Evolutionary conservation across 23 tunicate species (phyloP), one percentile per base, ranked within the genome.

Genomic region (Oikopleura dioica): DNA sequence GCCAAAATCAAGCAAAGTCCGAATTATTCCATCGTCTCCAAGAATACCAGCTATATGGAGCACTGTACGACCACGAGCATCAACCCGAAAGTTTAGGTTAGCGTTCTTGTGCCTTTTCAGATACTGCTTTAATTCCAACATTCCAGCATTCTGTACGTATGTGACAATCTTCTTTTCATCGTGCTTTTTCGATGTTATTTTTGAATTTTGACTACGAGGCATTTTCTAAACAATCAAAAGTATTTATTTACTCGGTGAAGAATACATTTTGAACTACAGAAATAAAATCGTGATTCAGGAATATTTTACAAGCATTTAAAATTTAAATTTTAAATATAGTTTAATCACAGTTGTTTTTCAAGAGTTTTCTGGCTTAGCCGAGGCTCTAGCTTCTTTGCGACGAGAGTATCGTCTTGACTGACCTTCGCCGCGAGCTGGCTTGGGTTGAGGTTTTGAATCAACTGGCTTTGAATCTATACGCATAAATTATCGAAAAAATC

Each of bases 21-120:
- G 67, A 1, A 80, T 83, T 35, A 91, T 68, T 21, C 92, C 87
- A 38, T 91, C 97, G 76, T 91, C 97, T 23, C 97, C 97, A 21
- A 91, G 63, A 5, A 83, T 37, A 76, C 87, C 85, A 1, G 97
- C 97, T 2, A 91, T 67, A 37, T 91, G 97, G 26, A 91, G 68
- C 23, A 84, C 84, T 31, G 96, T 89, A 37, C 92, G 69, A 36
- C 58, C 29, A 79, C 76, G 37, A n/a, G 81, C 81, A 0, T 86
- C 87, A 36, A 81, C 36, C 63, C 59, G 78, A 78, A 92, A 86
- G 76, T 86, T 68, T 9, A 92, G 51, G 67, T 86, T 76, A 37
- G 80, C 81, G 9, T 68, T 24, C 24, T 81, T 77, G 31, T 76
- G 76, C 23, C 75, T 80, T 37, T 80, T 84, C 55, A 92, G 55